Conservation (phyloP, 2,797 vertebrate species). For the Sphaeramia orbicularis region DNA sequence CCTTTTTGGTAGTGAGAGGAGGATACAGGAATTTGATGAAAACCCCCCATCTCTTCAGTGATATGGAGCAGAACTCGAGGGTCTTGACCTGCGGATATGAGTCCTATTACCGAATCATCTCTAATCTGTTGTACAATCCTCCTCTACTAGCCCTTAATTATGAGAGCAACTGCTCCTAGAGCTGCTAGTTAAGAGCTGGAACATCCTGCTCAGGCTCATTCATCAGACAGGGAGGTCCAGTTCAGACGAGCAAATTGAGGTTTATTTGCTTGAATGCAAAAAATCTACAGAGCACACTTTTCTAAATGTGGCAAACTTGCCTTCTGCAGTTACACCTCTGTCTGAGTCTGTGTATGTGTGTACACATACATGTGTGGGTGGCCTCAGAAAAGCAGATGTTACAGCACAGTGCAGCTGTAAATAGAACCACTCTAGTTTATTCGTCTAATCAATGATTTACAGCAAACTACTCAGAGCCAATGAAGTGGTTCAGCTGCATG, state of each 20-base stretch:
- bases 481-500: conserved; percentile 21
- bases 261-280: conserved; percentile 60
- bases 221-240: conserved; percentile 57
- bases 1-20: conserved; percentile 4
- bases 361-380: not conserved
- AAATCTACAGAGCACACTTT: conserved; percentile 41
- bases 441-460: conserved; percentile 68
- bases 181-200: conserved; percentile 30
- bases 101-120: conserved; percentile 47
- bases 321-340: conserved; percentile 35
- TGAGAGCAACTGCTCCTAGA: conserved; percentile 30
- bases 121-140: conserved; percentile 43
- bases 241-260: conserved; percentile 46
- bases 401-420: conserved; percentile 39
- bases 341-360: conserved; percentile 17
- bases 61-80: conserved; percentile 47
- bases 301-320: conserved; percentile 58
- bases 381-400: conserved; percentile 56
- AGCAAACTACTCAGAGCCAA: conserved; percentile 27
- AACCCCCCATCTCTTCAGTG: conserved; percentile 1
- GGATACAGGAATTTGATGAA: not conserved
- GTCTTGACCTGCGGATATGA: conserved; percentile 44
- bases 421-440: conserved; percentile 33
- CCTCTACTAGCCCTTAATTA: conserved; percentile 34
- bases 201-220: conserved; percentile 27